Percentiles rank a stretch among this genome's conserved stretches.
Evolutionary conservation across 2,888 invertebrate genomes (phyloP).

Genomic region (Druceiella hillmani): DNA sequence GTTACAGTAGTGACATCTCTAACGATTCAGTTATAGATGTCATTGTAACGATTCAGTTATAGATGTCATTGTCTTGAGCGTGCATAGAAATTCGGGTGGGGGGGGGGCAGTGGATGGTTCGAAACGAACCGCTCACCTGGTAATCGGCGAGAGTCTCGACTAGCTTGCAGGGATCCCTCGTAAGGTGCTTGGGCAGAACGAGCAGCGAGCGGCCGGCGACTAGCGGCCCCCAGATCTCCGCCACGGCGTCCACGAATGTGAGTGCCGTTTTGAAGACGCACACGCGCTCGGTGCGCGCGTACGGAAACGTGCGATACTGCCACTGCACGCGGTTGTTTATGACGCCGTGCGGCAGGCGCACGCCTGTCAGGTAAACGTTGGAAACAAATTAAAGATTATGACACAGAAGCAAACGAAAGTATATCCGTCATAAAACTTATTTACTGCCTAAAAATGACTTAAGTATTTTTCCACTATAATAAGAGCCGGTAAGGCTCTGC

Average conservation of each 20-base stretch:
- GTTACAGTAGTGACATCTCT: no score
- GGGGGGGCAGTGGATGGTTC: no score
- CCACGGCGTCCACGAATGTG: slow-evolving; percentile 86
- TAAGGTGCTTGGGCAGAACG: slow-evolving; percentile 66
- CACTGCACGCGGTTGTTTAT: slow-evolving; percentile 80
- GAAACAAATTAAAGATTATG: no score
- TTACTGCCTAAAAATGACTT: neutral
- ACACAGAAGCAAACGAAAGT: no score
- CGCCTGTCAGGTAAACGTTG: slow-evolving; percentile 62
- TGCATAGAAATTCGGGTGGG: no score
- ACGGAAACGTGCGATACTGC: slow-evolving; percentile 84
- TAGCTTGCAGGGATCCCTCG: slow-evolving; percentile 73
- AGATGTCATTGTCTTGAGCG: no score
- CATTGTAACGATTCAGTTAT: no score
- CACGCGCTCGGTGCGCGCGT: slow-evolving; percentile 55
- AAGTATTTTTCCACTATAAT: no score
- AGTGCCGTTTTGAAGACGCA: slow-evolving; percentile 88
- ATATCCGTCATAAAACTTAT: no score
- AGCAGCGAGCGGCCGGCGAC: slow-evolving; percentile 65
- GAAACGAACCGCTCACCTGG: no score
- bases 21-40: no score
- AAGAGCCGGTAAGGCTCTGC: no score
- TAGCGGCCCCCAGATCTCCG: slow-evolving; percentile 84
- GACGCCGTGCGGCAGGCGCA: slow-evolving; percentile 70
- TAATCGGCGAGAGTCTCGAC: slow-evolving; percentile 63